Evolutionary conservation across 2,888 invertebrate genomes (phyloP), one percentile per base, ranked within the genome.

Genomic region (Calliopum simillimum): DNA sequence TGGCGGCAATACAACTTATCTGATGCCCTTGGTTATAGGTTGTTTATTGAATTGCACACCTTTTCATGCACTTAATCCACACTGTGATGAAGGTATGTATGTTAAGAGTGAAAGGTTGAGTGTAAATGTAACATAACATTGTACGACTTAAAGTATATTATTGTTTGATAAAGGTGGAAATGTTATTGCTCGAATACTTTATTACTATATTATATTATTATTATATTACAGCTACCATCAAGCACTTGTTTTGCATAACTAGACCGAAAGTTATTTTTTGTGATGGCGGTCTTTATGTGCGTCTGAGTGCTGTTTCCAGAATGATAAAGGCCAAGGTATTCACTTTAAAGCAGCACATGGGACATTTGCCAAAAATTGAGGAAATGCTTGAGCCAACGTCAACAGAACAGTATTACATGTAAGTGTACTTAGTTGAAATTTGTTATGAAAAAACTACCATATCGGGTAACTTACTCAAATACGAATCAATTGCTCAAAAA

Each of bases 231-330:
- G 78, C 72, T 4, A 79, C 79, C 11, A 79, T 86, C 6, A 80
- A 79, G 69, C 82, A 84, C 61, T 76, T 83, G 43, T 84, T 83
- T 56, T 78, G 77, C 58, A 79, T 79, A 53, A 84, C 85, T 2
- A 80, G 81, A 12, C 86, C 86, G 0, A 80, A 81, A 16, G 47
- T 86, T 6, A 82, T 86, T 49, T 85, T 86, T 64, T 86, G 85
- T 69, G 85, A 85, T 76, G 81, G 80, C 2, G 70, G 70, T 0
- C 72, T 79, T 67, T 85, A 82, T 64, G 71, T 76, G 1, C 74
- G 78, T 13, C 59, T 85, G 11, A 75, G 78, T 55, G 76, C 75
- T 2, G 75, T 81, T 12, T 76, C 79, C n/a, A 79, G 79, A 75
- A 79, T 79, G 68, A 73, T 81, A 0, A 79, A 80, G 66, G 75